phyloP scores from a whole-genome alignment of 2,113 vertebrate species.

The Cardinalis cardinalis region DNA sequence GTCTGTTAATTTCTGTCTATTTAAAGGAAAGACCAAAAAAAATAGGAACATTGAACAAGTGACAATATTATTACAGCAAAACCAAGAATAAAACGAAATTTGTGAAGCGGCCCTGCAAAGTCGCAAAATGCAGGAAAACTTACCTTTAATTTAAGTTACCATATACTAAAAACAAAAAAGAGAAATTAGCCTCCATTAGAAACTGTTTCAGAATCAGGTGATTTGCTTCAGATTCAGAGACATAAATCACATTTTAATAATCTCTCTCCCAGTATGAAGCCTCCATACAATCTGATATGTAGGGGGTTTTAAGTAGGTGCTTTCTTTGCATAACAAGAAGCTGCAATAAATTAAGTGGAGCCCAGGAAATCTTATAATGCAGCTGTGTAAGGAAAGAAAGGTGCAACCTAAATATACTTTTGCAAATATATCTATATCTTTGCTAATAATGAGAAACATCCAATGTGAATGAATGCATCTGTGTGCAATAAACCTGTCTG shows the following conservation, averaged over 20 bases:
- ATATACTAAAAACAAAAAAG: conserved; percentile 50
- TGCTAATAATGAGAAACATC: conserved; percentile 36
- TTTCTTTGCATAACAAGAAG: conserved; percentile 60
- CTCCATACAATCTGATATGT: conserved; percentile 52
- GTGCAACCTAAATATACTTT: conserved; percentile 43
- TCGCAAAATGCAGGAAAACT: conserved; percentile 34
- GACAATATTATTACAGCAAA: conserved; percentile 12
- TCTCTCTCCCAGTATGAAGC: conserved; percentile 59
- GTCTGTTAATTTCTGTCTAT: conserved; percentile 10
- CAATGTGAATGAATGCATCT: conserved; percentile 23
- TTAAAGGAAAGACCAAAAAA: not conserved
- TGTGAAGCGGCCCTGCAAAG: conserved; percentile 14
- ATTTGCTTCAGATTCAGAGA: conserved; percentile 59
- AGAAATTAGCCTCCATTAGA: conserved; percentile 58
- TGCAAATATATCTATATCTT: conserved; percentile 44
- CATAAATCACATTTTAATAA: conserved; percentile 68
- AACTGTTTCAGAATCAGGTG: conserved; percentile 54
- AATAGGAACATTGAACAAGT: not conserved
- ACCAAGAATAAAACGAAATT: not conserved
- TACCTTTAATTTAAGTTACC: conserved; percentile 36
- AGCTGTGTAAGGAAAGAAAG: conserved; percentile 39
- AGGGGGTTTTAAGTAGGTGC: conserved; percentile 43
- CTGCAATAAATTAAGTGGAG: conserved; percentile 53
- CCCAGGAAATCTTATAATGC: conserved; percentile 45
- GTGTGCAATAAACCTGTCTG: conserved; percentile 46